These are phyloP conservation scores for Malthinus flaveolus DNA, from an alignment of 2,888 invertebrate species.

Conservation along the genomic window DNA sequence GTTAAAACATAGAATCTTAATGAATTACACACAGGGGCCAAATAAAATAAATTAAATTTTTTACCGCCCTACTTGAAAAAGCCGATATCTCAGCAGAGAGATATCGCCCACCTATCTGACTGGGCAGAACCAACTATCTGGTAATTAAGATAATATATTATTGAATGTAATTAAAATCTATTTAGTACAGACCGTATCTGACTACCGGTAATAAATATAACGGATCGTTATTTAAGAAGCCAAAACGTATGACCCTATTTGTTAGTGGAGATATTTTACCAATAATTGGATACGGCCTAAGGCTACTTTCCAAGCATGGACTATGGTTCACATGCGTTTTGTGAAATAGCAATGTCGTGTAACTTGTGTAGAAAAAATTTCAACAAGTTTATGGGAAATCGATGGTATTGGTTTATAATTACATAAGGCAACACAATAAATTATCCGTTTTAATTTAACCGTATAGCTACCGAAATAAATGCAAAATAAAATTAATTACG, in stretches of 20 bases:
- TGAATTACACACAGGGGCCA: constrained; percentile 42
- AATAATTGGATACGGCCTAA: constrained; percentile 6
- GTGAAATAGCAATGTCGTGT: not conserved
- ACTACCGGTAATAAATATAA: constrained; percentile 41
- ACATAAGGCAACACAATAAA: not conserved
- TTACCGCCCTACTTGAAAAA: constrained; percentile 33
- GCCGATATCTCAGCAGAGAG: constrained; percentile 43
- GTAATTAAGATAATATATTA: constrained; percentile 51
- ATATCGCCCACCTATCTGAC: constrained; percentile 44
- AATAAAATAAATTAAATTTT: constrained; percentile 43
- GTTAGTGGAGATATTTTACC: constrained; percentile 31
- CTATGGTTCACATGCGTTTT: constrained; percentile 4
- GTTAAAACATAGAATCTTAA: constrained; percentile 36
- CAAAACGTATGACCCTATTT: constrained; percentile 33
- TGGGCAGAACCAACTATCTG: constrained; percentile 34
- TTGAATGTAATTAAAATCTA: constrained; percentile 51
- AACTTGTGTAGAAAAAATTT: constrained; percentile 1
- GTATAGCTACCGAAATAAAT: no score
- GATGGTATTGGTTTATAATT: constrained; percentile 5
- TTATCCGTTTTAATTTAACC: not conserved
- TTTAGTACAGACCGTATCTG: constrained; percentile 43
- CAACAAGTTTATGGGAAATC: constrained; percentile 1
- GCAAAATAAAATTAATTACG: no score
- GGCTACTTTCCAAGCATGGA: not conserved
- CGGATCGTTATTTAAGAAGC: constrained; percentile 28